Base-by-base conservation (phyloP, 2,888 invertebrate genomes). In the Tachina fera region DNA sequence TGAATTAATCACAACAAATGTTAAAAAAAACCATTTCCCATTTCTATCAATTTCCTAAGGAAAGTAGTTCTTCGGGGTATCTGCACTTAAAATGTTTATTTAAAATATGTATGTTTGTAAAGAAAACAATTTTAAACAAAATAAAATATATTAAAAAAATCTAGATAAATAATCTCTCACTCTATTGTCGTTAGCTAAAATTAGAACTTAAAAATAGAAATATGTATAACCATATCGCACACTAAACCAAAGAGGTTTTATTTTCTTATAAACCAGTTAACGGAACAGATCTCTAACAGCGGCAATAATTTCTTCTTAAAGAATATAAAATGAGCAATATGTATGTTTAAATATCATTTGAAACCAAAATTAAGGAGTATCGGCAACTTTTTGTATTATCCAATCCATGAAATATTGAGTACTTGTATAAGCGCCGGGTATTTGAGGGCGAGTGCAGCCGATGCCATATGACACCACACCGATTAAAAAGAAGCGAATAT, bases 381-480 rank as follows among this genome's bases (percentile, higher is more conserved):
- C 79, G 31, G 90, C 89, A n/a, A 93, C 77, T 87, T 88, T 93
- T 88, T 91, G 87, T 77, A 90, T 87, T 82, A 96, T 95, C 96
- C 96, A 96, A 87, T 95, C 94, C 9, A 95, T 89, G 88, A 94
- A 96, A 71, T 93, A 89, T 5, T 95, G 94, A 0, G 95, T 94
- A 87, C 94, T 93, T 0, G 95, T 93, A 89, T 96, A 96, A 9
- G 95, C 95, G 1, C 95, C 95, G 22, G 95, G 95, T 86, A 93
- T 94, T 6, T 94, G 93, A 3, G 94, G 93, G 87, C 95, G 94
- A 0, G 95, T 95, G 90, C 95, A 95, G 61, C 94, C 93, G 87
- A 94, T 94, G 4, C 95, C 96, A 90, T 95, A 96, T 0, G 96
- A 95, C 1, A 96, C 95, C 1, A 96, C 93, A 1, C 96, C 96